These are phyloP conservation scores for Cichladusa arquata DNA, from an alignment of 2,113 vertebrate species.

Conservation along the genomic window DNA sequence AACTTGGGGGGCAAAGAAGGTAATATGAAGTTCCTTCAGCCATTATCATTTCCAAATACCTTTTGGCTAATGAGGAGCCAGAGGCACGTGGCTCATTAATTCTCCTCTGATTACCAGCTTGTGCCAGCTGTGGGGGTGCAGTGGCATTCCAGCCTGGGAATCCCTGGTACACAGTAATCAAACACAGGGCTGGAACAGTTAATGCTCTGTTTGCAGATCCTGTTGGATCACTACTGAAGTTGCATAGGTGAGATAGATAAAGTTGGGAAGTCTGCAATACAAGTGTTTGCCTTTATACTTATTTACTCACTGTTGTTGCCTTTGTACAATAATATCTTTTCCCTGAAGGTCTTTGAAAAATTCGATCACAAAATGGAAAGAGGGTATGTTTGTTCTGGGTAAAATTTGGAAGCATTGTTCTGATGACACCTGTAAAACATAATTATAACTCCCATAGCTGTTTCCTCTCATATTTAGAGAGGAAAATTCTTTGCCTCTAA, in stretches of 20 bases:
- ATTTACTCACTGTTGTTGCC: constrained; percentile 34
- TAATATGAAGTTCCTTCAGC: background rate
- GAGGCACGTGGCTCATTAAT: background rate
- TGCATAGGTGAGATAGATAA: constrained; percentile 5
- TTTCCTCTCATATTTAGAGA: constrained; percentile 47
- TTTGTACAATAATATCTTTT: constrained; percentile 56
- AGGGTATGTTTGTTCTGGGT: constrained; percentile 47
- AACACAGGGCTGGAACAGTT: background rate
- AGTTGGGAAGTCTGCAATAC: constrained; percentile 14
- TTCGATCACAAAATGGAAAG: constrained; percentile 58
- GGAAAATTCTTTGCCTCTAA: constrained; percentile 64
- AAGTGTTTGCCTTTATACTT: constrained; percentile 50
- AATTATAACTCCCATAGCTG: constrained; percentile 51
- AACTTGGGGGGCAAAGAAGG: background rate
- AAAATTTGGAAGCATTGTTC: constrained; percentile 48
- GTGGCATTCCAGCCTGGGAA: background rate
- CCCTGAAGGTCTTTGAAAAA: constrained; percentile 60
- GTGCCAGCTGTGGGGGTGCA: background rate
- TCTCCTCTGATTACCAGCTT: background rate
- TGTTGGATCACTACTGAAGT: constrained; percentile 27
- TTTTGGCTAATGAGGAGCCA: background rate
- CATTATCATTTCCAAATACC: background rate
- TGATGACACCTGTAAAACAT: constrained; percentile 64
- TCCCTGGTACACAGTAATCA: background rate
- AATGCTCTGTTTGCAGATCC: constrained; percentile 33